Evolutionary conservation across 2,113 vertebrate genomes (phyloP), one percentile per base, ranked within the genome.

Genomic region (Psittacus erithacus): DNA sequence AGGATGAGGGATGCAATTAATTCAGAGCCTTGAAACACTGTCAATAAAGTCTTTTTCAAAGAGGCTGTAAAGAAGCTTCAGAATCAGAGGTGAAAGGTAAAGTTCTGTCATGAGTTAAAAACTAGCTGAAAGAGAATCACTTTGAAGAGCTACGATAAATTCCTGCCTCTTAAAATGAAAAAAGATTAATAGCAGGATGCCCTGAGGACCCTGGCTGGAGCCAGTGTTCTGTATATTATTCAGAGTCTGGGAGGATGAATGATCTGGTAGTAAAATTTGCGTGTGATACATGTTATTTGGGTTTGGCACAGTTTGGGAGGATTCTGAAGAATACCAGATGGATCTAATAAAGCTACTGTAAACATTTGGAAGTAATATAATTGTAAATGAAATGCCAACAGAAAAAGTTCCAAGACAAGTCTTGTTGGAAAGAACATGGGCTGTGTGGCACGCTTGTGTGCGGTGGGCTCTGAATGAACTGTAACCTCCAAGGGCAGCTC

Each of bases 81-180:
- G 71, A 94, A 82, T 67, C 46, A 57, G 68, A 73, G 0, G 44
- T 74, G 81, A 87, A 90, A 90, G 50, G 73, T 92, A 65, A 79
- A 81, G 31, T 94, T 89, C 29, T 55, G 80, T 82, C 9, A 85
- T 75, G 76, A 95, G 77, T 96, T 95, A 94, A 95, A 95, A 94
- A 91, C 59, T 57, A 94, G 75, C 62, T 83, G 64, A 90, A 62
- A 79, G 60, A 90, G 75, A 92, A 68, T 79, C 33, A 82, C n/a
- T 73, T 44, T 6, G 4, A 85, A 94, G 68, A 91, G 44, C 41
- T 78, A 68, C 82, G 91, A 94, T 91, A 95, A 88, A 93, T 95
- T 93, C 86, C 57, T 86, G 23, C 62, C 80, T 94, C 82, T 94
- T 83, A 88, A 88, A 91, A 82, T 85, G 82, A 82, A 65, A 83